These are phyloP conservation scores for pig (Sus scrofa) DNA, from an alignment of 2,113 vertebrate species.

Conservation along the genomic window T2T-Sscrofa CM000823.6:3381001-3381500, in stretches of 20 bases:
- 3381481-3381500: background rate
- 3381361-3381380: background rate
- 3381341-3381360: background rate
- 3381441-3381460: fast-evolving
- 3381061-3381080: background rate
- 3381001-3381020: background rate
- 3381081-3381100: background rate
- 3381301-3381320: background rate
- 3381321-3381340: background rate
- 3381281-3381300: background rate
- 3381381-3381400: background rate
- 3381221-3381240: background rate
- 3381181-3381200: background rate
- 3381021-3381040: background rate
- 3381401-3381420: background rate
- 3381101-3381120: background rate
- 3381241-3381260: background rate
- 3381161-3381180: background rate
- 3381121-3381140: background rate
- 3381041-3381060: background rate
- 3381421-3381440: background rate
- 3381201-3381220: background rate
- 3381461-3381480: fast-evolving
- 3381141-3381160: background rate
- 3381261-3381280: background rate